Base-by-base conservation (phyloP, 2,888 invertebrate species). In the Chirona hameri region DNA sequence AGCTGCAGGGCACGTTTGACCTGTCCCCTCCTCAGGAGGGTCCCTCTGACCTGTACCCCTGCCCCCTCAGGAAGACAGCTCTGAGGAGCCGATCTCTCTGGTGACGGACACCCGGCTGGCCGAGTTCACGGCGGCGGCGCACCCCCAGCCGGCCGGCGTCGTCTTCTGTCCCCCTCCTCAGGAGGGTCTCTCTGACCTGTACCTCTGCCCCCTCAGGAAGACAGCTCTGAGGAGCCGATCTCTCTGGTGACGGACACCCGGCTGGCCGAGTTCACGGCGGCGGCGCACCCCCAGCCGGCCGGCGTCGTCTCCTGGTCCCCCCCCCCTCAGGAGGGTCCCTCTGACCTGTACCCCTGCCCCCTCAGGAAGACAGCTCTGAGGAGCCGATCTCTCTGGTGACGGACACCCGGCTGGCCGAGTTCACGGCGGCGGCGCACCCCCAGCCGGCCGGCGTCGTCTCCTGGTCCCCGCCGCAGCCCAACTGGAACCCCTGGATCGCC, bases 401-500 rank as follows among this genome's bases (percentile, higher is more conserved):
- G 9, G 88, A 90, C 83, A 89, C 89, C 81, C 90, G 88, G 83
- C 87, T 91, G 87, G 93, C 92, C 82, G 91, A 92, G 83, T 93
- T 94, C 89, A 89, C 91, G 24, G 84, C 39, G 39, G 39, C 39
- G 24, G 91, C 92, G 0, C 90, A 91, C 72, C 91, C 91, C 0
- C 90, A 91, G 57, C 89, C 91, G 7, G 82, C 76, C 18, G 95
- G 95, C 0, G 96, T 97, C 0, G 96, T 99, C 1, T 92, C 96
- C 0, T 99, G 99, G 99, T 95, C 97, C 0, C 99, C 99, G 0
- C 98, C 99, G 0, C 93, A 94, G 86, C 92, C 92, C 9, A 99
- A 99, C 88, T 99, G 99, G 98, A 97, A 99, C 88, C 94, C 98
- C 0, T 99, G 99, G 99, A 93, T 93, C 27, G 94, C 93, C 0